These are phyloP conservation scores for Toxostoma redivivum DNA, from an alignment of 2,113 vertebrate species.

Conservation along the genomic window DNA sequence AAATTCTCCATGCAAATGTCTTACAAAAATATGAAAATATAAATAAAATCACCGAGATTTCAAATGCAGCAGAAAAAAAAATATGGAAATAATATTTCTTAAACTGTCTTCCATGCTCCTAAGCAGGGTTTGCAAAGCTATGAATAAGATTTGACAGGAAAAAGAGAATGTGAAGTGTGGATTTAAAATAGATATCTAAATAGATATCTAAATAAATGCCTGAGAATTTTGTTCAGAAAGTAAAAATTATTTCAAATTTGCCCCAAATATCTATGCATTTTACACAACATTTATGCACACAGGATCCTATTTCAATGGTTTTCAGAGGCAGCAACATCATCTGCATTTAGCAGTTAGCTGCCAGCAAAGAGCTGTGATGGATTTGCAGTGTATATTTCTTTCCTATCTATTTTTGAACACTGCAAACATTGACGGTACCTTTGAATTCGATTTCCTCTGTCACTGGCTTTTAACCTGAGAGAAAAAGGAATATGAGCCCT, in stretches of 20 bases:
- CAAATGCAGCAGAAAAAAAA: background rate
- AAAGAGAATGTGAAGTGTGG: background rate
- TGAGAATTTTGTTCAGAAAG: background rate
- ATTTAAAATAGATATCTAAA: too few relatives aligned
- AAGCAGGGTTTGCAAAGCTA: background rate
- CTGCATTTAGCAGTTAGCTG: background rate
- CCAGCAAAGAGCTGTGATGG: background rate
- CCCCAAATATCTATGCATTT: background rate
- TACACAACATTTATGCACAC: background rate
- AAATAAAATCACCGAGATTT: background rate
- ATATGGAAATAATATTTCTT: background rate
- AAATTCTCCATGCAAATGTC: background rate
- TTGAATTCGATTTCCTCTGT: slow-evolving; percentile 42
- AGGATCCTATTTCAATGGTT: background rate
- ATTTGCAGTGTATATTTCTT: background rate
- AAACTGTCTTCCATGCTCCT: background rate
- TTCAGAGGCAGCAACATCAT: background rate
- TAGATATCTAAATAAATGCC: background rate
- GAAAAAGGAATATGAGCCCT: slow-evolving; percentile 20
- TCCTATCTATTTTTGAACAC: background rate
- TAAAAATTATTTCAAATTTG: background rate
- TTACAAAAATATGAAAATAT: background rate
- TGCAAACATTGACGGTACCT: background rate
- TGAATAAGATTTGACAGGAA: background rate
- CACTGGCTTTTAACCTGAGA: slow-evolving; percentile 51